A percentile compares a stretch with the other conserved stretches of the same genome.
Conservation (phyloP, 2,797 vertebrate genomes). For the Podarcis lilfordi region DNA sequence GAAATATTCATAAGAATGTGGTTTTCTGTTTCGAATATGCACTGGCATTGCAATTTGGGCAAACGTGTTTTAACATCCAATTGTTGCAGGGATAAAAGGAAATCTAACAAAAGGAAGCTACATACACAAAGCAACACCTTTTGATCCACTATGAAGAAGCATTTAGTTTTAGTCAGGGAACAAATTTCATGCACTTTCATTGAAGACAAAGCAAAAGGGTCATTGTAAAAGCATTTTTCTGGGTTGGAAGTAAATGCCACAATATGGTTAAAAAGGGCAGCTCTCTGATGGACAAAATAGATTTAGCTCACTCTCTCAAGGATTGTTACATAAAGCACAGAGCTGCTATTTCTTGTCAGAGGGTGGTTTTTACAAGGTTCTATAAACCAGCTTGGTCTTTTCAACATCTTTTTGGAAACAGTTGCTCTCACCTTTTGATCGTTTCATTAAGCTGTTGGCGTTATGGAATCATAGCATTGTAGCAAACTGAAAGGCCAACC, state of each 20-base stretch:
- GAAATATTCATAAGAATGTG: not conserved
- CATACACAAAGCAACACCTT: not conserved
- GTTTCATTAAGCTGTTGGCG: not conserved
- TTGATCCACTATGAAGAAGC: not conserved
- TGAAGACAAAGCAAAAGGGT: not conserved
- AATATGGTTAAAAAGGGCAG: not conserved
- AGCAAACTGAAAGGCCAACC: not conserved
- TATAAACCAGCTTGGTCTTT: not conserved
- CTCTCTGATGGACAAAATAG: not conserved
- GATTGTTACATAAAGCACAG: not conserved
- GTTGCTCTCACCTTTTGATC: not conserved
- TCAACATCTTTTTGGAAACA: not conserved
- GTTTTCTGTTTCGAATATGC: not conserved
- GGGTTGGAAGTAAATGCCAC: not conserved
- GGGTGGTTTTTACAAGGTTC: not conserved
- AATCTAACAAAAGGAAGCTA: not conserved
- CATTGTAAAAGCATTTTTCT: not conserved
- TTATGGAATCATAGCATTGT: not conserved
- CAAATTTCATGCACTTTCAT: not conserved
- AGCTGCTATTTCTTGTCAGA: constrained; percentile 3
- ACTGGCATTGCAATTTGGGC: not conserved
- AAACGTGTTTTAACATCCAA: not conserved
- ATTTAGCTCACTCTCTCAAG: not conserved
- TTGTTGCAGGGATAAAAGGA: not conserved
- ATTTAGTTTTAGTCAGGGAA: not conserved